phyloP scores from a whole-genome alignment of 1,140 invertebrate species.

The Pseudomyrmex dendroicus region DNA sequence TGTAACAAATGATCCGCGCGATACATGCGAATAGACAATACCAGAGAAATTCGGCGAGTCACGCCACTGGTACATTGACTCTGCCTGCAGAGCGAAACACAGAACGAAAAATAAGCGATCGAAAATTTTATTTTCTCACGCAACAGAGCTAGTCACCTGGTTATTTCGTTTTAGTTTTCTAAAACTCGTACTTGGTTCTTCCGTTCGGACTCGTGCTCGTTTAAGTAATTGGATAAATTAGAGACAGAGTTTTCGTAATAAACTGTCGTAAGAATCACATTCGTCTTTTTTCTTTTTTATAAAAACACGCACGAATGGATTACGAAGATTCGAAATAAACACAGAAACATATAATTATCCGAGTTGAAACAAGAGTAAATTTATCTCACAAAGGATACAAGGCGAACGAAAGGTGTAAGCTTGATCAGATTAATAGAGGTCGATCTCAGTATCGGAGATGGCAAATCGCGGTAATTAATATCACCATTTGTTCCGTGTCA shows the following conservation, averaged over 20 bases:
- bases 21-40: slow-evolving; percentile 20
- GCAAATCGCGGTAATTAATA: slow-evolving; percentile 76
- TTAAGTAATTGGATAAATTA: too few relatives aligned
- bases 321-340: neutral
- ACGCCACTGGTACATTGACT: neutral
- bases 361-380: slow-evolving; percentile 22
- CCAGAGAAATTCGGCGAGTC: slow-evolving; percentile 25
- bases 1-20: slow-evolving; percentile 18
- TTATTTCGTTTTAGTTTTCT: neutral
- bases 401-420: slow-evolving; percentile 47
- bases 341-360: neutral
- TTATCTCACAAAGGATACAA: slow-evolving; percentile 35
- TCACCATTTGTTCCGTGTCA: slow-evolving; percentile 72
- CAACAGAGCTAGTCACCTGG: neutral
- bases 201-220: neutral
- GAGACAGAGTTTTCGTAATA: too few relatives aligned
- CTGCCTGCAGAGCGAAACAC: neutral
- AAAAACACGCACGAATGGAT: neutral
- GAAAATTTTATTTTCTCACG: slow-evolving; percentile 1
- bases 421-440: slow-evolving; percentile 65
- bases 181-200: neutral
- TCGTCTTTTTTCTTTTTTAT: neutral
- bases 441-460: slow-evolving; percentile 72
- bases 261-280: neutral
- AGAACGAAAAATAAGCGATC: neutral